phyloP scores from a whole-genome alignment of 2,113 vertebrate genomes.

The Vulpes lagopus region DNA sequence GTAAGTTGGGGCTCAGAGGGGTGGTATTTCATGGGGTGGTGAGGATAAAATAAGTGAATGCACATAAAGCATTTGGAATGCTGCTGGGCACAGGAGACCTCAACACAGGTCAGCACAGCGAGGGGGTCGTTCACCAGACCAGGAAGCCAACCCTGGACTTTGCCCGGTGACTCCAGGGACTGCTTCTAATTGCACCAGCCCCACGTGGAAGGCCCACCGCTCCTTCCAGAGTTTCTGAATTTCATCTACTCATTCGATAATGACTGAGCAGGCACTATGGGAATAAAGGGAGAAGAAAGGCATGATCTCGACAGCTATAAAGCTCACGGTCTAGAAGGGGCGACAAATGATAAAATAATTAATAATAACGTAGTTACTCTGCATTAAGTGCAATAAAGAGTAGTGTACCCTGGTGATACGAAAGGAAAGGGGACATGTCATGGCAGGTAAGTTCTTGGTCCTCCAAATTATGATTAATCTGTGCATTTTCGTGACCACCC shows the following conservation, averaged over 20 bases:
- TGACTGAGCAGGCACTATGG: not conserved
- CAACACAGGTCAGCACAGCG: not conserved
- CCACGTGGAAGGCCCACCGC: not conserved
- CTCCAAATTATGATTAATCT: not conserved
- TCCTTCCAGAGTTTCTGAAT: slow-evolving; percentile 16
- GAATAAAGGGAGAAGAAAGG: not conserved
- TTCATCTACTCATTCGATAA: not conserved
- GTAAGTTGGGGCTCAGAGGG: not conserved
- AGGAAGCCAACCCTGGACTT: not conserved
- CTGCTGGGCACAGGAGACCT: not conserved
- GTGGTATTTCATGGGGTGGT: not conserved
- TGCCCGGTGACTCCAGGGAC: not conserved
- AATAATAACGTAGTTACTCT: not conserved
- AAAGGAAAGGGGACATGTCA: not conserved
- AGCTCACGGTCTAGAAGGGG: not conserved
- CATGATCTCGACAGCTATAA: not conserved
- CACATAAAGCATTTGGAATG: not conserved
- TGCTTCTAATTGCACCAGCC: not conserved
- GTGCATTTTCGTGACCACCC: not conserved
- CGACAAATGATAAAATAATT: not conserved
- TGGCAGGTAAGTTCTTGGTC: not conserved
- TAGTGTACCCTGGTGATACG: not conserved
- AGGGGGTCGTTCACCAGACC: not conserved
- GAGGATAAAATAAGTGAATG: not conserved
- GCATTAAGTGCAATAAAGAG: not conserved